These are phyloP conservation scores for Nycticryphes semicollaris DNA, from an alignment of 2,113 vertebrate genomes.

Conservation along the genomic window DNA sequence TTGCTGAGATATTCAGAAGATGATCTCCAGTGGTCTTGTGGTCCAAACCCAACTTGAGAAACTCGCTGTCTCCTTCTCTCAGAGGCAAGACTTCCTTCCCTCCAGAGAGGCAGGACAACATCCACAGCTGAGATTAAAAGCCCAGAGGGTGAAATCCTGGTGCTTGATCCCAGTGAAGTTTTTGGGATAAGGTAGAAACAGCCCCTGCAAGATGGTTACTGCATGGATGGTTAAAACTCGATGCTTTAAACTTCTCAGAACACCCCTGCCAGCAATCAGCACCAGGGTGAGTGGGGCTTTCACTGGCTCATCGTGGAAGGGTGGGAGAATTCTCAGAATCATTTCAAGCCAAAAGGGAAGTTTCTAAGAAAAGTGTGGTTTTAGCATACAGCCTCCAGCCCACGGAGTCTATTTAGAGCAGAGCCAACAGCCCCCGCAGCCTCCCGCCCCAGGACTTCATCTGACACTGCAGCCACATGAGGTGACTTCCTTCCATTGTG, in stretches of 20 bases:
- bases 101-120: not conserved
- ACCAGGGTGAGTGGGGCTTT: rapidly evolving
- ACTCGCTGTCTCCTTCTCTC: not conserved
- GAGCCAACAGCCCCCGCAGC: not conserved
- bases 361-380: not conserved
- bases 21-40: not conserved
- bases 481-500: not conserved
- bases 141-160: not conserved
- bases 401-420: not conserved
- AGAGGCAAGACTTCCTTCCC: not conserved
- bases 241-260: not conserved
- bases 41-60: not conserved
- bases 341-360: not conserved
- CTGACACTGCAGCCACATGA: rapidly evolving
- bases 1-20: not conserved
- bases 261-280: not conserved
- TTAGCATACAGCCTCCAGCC: not conserved
- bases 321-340: not conserved
- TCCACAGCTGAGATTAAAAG: not conserved
- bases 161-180: not conserved
- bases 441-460: too few relatives aligned
- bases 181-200: not conserved
- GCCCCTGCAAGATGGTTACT: not conserved
- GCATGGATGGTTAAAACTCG: not conserved
- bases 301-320: not conserved